phyloP scores from a whole-genome alignment of 92 coral and sea anemone species.

The Paragorgia papillata region DNA sequence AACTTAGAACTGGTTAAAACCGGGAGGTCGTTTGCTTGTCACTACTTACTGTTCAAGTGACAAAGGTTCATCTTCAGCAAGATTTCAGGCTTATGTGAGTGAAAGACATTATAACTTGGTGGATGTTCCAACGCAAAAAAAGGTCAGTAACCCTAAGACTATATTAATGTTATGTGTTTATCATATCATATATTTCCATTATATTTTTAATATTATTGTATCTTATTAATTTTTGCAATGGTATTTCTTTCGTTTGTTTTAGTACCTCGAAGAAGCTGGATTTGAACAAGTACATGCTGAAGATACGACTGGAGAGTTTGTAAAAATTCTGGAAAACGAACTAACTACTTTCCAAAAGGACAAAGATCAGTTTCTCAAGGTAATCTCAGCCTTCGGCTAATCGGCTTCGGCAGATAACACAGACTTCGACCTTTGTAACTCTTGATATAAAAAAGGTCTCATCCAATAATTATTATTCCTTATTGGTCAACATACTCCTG shows the following conservation, averaged over 20 bases:
- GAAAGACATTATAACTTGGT: conserved; percentile 44
- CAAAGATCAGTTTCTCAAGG: conserved; percentile 48
- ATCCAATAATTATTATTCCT: no score
- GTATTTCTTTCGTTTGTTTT: not conserved
- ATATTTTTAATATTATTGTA: no score
- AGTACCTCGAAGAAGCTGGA: conserved; percentile 40
- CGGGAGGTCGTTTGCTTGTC: conserved; percentile 32
- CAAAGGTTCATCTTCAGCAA: conserved; percentile 32
- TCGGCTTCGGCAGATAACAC: no score
- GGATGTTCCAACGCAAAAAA: conserved; percentile 15
- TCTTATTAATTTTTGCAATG: no score
- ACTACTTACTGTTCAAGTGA: conserved; percentile 44
- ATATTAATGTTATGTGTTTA: no score
- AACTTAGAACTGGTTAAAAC: conserved; percentile 33
- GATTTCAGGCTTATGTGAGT: conserved; percentile 31
- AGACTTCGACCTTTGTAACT: no score
- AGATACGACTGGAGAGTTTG: conserved; percentile 32
- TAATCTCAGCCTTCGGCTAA: no score
- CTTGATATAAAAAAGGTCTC: no score
- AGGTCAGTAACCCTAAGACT: not conserved
- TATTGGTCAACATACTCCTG: no score
- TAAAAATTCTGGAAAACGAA: conserved; percentile 30
- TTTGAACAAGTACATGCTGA: conserved; percentile 18
- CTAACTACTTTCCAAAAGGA: conserved; percentile 13
- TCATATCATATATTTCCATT: not conserved